These are phyloP conservation scores for Stratiomys singularior DNA, from an alignment of 2,888 invertebrate species.

Conservation along the genomic window DNA sequence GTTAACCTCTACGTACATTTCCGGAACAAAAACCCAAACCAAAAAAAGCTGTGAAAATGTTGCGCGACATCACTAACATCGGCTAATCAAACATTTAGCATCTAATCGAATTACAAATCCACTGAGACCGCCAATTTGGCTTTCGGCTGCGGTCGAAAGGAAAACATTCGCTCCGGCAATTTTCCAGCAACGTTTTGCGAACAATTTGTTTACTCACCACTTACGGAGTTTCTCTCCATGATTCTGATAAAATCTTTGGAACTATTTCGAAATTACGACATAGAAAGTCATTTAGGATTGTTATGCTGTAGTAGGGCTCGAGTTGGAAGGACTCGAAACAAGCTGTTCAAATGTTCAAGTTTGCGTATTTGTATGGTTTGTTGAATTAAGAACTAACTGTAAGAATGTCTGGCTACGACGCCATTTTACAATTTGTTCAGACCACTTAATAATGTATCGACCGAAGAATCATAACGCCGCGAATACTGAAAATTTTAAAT, in stretches of 20 bases:
- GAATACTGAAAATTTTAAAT: too few relatives aligned
- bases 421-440: too few relatives aligned
- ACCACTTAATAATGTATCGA: too few relatives aligned
- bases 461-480: too few relatives aligned
- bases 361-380: too few relatives aligned
- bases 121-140: not conserved
- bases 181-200: conserved; percentile 10
- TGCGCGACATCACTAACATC: not conserved
- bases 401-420: too few relatives aligned
- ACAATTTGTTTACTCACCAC: conserved; percentile 41
- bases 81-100: conserved; percentile 39
- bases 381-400: too few relatives aligned
- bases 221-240: conserved; percentile 20
- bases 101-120: conserved; percentile 34
- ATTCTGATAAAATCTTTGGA: conserved; percentile 35
- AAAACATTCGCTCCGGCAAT: conserved; percentile 5
- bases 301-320: not conserved
- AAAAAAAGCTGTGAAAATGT: not conserved
- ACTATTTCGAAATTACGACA: conserved; percentile 22
- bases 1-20: not conserved
- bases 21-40: not conserved
- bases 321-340: not conserved
- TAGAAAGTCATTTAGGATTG: not conserved
- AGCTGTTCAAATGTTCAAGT: too few relatives aligned
- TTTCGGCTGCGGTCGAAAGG: not conserved